phyloP scores from a whole-genome alignment of 2,797 vertebrate genomes.

The Enteromius radiatus region DNA sequence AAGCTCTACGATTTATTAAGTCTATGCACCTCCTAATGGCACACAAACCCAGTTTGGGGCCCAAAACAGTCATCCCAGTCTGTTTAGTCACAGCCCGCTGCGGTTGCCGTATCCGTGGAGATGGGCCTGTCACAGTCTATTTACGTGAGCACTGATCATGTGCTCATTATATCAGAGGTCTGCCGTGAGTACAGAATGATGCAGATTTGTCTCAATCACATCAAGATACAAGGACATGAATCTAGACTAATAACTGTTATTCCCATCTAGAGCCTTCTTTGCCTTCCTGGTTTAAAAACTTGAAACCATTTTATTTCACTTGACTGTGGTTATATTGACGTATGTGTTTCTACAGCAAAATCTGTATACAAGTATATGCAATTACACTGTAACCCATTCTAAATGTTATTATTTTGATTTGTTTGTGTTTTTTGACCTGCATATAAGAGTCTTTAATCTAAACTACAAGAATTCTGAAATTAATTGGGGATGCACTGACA shows the following conservation, averaged over 20 bases:
- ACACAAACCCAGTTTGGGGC: constrained; percentile 43
- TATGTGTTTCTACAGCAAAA: neutral
- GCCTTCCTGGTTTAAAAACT: constrained; percentile 14
- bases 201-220: constrained; percentile 49
- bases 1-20: constrained; percentile 22
- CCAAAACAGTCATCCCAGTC: constrained; percentile 17
- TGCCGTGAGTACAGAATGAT: constrained; percentile 44
- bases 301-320: too few species aligned
- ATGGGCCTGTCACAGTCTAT: constrained; percentile 53
- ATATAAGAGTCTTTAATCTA: neutral
- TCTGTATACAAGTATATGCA: neutral
- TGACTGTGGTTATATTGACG: neutral
- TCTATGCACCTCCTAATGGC: constrained; percentile 27
- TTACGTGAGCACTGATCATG: constrained; percentile 55
- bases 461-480: neutral
- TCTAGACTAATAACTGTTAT: constrained; percentile 40
- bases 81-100: constrained; percentile 35
- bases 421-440: neutral
- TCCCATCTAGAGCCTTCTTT: constrained; percentile 15
- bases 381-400: constrained; percentile 11
- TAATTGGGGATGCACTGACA: neutral
- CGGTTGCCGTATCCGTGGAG: constrained; percentile 45
- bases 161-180: constrained; percentile 59
- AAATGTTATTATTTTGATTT: constrained; percentile 6
- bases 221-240: constrained; percentile 40